Evolutionary conservation across 37 sponge, comb jelly and placozoan genomes (phyloP), one percentile per base, ranked within the genome.

Genomic region (Halichondria panicea): DNA sequence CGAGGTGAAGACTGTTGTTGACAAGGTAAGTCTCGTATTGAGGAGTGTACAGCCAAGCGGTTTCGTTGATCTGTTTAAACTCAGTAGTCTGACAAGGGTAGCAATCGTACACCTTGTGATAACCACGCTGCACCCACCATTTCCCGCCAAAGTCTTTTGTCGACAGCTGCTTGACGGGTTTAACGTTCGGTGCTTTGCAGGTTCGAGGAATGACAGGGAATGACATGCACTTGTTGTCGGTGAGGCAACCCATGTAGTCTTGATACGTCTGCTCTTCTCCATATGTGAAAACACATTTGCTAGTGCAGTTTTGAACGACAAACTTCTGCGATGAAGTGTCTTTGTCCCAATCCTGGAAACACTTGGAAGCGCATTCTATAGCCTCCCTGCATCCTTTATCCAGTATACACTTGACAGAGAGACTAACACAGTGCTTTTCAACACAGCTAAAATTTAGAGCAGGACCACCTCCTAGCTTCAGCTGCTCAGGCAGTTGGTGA

Each of bases 81-180:
- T 42, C 7, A 6, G n/a, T 8, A 52, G 5, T 25, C 32, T 69
- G 70, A 44, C 70, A 69, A 27, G 70, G 70, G 53, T 69, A 69
- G 52, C 70, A 69, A 28, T 69, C 70, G 70, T 69, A 69, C 5
- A 69, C 70, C 8, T 25, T 28, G n/a, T 69, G 48, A 4, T 30
- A 44, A 6, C 70, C 70, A 8, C n/a, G 42, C 7, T 45, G 52
- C 13, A 69, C 70, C 70, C 70, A 69, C 70, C 70, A 69, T 8
- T 13, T 45, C 4, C 53, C 52, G 22, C 44, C 52, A 5, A 69
- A 5, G 53, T 69, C 53, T 27, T 42, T 44, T 11, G 44, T 42
- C 4, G 70, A 48, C 8, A 69, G 70, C 9, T 69, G 18, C 31
- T 41, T 41, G 9, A 19, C 4, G 6, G 70, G 70, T 5, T 48